Evolutionary conservation across 2,113 vertebrate species (phyloP).

Genomic region (Oncorhynchus clarkii): DNA sequence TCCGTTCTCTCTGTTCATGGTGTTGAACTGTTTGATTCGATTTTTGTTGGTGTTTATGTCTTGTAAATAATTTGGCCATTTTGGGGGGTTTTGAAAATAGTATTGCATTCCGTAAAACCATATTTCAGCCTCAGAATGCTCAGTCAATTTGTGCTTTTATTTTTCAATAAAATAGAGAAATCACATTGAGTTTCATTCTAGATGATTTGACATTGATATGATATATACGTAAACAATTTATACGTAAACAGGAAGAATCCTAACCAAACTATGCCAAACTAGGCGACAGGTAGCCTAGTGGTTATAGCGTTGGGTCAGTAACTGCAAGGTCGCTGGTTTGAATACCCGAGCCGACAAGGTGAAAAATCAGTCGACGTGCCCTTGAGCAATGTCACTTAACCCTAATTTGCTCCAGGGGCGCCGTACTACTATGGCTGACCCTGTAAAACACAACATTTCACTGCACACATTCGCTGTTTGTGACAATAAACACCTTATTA

Average conservation of each 20-base stretch:
- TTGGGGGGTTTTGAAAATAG: neutral
- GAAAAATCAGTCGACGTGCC: too few species aligned
- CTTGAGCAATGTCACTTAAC: too few species aligned
- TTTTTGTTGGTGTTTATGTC: neutral
- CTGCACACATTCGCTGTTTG: too few species aligned
- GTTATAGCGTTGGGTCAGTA: too few species aligned
- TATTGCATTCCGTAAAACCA: neutral
- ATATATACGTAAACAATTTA: too few species aligned
- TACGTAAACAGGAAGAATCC: constrained; percentile 10
- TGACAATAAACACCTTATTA: too few species aligned
- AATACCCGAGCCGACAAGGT: too few species aligned
- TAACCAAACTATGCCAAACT: constrained; percentile 17
- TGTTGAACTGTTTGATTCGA: neutral
- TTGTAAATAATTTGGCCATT: neutral
- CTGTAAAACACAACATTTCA: too few species aligned
- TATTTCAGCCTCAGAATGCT: neutral
- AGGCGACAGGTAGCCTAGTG: neutral
- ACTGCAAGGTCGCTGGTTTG: too few species aligned
- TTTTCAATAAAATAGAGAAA: constrained; percentile 9
- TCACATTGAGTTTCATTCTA: constrained; percentile 9
- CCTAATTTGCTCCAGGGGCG: too few species aligned
- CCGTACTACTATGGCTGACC: too few species aligned
- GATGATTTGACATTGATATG: constrained; percentile 17
- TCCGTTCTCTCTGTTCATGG: too few species aligned
- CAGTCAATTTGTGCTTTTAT: neutral